A percentile compares a stretch with the other conserved stretches of the same genome.
These are phyloP conservation scores for Euspilapteryx auroguttella DNA, from an alignment of 2,888 invertebrate species.

Conservation along the genomic window DNA sequence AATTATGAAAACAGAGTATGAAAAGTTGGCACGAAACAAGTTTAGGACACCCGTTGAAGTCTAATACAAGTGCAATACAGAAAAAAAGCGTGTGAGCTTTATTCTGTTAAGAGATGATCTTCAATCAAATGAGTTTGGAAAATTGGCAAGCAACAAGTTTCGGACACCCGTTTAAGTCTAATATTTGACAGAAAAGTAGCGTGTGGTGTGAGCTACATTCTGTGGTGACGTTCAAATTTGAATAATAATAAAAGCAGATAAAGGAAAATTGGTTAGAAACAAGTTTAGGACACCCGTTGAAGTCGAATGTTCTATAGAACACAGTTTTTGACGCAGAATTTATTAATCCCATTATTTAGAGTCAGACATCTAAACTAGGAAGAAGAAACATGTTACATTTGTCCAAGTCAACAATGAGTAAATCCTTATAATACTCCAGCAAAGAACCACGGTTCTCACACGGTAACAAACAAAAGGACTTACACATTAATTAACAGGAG, in stretches of 20 bases:
- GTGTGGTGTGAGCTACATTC: slow-evolving; percentile 11
- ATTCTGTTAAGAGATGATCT: too few relatives aligned
- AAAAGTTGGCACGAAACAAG: slow-evolving; percentile 2
- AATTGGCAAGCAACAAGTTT: slow-evolving; percentile 3
- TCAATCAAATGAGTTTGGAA: too few relatives aligned
- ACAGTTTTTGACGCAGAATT: too few relatives aligned
- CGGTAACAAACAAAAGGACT: slow-evolving; percentile 16
- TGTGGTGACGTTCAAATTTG: slow-evolving; percentile 11
- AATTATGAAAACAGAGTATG: too few relatives aligned
- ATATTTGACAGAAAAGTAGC: slow-evolving; percentile 12
- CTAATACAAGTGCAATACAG: slow-evolving; percentile 12
- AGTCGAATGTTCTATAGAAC: too few relatives aligned
- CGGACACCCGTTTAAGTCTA: slow-evolving; percentile 11
- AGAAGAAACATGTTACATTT: too few relatives aligned
- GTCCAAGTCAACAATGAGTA: too few relatives aligned
- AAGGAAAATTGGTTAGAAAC: too few relatives aligned
- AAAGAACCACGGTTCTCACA: too few relatives aligned
- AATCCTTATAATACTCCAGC: too few relatives aligned
- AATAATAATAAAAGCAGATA: slow-evolving; percentile 13
- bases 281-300: slow-evolving; percentile 10
- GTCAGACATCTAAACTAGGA: too few relatives aligned
- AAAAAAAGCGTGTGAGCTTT: slow-evolving; percentile 11
- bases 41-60: slow-evolving; percentile 10
- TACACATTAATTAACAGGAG: slow-evolving; percentile 22
- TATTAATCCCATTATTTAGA: too few relatives aligned